phyloP scores from a whole-genome alignment of 2,888 invertebrate genomes.

The Drosophila niveifrons region DNA sequence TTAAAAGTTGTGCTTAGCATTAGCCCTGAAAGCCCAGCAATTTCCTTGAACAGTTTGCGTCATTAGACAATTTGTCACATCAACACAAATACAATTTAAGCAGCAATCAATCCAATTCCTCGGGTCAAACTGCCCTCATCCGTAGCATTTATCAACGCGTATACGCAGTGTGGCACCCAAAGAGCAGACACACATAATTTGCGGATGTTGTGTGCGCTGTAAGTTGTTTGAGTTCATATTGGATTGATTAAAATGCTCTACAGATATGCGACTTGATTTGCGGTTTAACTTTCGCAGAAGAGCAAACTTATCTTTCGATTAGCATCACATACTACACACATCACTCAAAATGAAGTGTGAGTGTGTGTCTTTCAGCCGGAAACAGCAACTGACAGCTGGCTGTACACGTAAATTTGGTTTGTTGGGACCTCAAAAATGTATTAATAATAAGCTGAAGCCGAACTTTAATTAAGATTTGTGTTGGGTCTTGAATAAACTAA shows the following conservation, averaged over 20 bases:
- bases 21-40: constrained; percentile 8
- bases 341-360: neutral
- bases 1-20: constrained; percentile 33
- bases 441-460: constrained; percentile 17
- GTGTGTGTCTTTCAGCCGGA: neutral
- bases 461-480: constrained; percentile 31
- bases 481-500: constrained; percentile 21
- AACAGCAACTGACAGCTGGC: neutral
- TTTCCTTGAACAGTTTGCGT: constrained; percentile 42
- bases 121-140: constrained; percentile 6
- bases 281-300: neutral
- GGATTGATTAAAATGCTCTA: constrained; percentile 14
- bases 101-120: constrained; percentile 38
- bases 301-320: constrained; percentile 6
- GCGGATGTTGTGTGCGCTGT: neutral
- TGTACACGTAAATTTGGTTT: neutral
- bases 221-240: neutral
- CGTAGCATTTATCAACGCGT: constrained; percentile 15
- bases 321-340: neutral
- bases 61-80: constrained; percentile 42
- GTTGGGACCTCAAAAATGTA: neutral
- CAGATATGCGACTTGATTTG: neutral
- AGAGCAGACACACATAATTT: constrained; percentile 27
- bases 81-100: constrained; percentile 22
- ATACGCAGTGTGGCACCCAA: constrained; percentile 25